Conservation (phyloP, 2,113 vertebrate species). For the cattle (Bos taurus) region DNA sequence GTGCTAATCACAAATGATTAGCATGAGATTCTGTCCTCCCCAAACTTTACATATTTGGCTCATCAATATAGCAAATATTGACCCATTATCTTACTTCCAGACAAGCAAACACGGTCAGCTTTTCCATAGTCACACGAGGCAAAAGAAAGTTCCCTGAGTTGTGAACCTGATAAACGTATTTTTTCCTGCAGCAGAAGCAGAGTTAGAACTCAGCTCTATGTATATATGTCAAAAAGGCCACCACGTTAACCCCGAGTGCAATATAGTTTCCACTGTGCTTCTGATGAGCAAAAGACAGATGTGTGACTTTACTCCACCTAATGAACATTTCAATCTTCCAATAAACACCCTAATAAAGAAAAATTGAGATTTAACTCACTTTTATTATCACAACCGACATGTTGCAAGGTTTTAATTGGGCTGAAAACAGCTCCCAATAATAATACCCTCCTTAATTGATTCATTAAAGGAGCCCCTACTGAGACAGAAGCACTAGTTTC, state of each 20-base stretch:
- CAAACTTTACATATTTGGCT: neutral
- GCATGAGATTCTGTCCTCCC: neutral
- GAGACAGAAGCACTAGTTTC: slow-evolving; percentile 66
- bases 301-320: slow-evolving; percentile 63
- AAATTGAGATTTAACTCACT: slow-evolving; percentile 80
- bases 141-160: neutral
- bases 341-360: slow-evolving; percentile 81
- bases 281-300: slow-evolving; percentile 55
- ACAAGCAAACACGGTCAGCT: neutral
- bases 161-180: neutral
- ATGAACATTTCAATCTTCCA: slow-evolving; percentile 77
- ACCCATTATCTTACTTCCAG: neutral
- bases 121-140: neutral
- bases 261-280: neutral
- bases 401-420: slow-evolving; percentile 80
- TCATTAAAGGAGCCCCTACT: slow-evolving; percentile 77
- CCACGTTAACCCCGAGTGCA: neutral
- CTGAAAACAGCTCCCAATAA: slow-evolving; percentile 81
- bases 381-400: slow-evolving; percentile 81
- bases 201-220: slow-evolving; percentile 41
- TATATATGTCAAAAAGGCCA: neutral
- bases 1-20: neutral
- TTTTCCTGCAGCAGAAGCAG: neutral
- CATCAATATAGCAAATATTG: neutral
- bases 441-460: slow-evolving; percentile 80